Percentiles rank a stretch among this genome's conserved stretches.
These are phyloP conservation scores for Valencia hispanica DNA, from an alignment of 2,797 vertebrate genomes.

Conservation along the genomic window DNA sequence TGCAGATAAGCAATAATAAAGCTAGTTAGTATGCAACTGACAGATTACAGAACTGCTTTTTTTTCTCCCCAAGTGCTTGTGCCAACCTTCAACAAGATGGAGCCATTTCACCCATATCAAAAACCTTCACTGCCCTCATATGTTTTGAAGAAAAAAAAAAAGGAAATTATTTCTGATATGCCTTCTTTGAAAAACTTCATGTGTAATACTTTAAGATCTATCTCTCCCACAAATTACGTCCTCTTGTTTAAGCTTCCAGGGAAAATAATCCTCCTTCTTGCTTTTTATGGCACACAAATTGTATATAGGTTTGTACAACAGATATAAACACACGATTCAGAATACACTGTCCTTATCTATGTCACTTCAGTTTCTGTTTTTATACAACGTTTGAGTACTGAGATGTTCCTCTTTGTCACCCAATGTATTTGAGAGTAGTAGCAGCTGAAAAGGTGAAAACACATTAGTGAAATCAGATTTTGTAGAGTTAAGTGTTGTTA, in stretches of 20 bases:
- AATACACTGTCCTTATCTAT: conserved; percentile 33
- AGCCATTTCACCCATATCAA: not conserved
- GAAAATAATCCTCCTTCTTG: conserved; percentile 66
- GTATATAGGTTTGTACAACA: conserved; percentile 59
- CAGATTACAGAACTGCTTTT: not conserved
- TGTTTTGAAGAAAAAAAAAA: conserved; percentile 9
- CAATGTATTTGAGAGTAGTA: conserved; percentile 63
- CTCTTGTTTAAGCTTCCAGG: conserved; percentile 67
- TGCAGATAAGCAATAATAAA: not conserved
- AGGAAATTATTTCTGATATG: conserved; percentile 41
- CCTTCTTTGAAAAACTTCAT: conserved; percentile 29
- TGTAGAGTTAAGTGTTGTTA: conserved; percentile 56
- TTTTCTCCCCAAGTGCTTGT: not conserved
- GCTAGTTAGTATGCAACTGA: not conserved
- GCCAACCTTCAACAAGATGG: not conserved
- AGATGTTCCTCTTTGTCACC: conserved; percentile 52
- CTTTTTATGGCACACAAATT: conserved; percentile 79
- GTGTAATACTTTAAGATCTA: conserved; percentile 48
- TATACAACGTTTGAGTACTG: conserved; percentile 43
- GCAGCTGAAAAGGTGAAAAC: conserved; percentile 63
- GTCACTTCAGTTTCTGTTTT: conserved; percentile 50
- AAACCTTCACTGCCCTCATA: not conserved
- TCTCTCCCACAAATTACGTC: conserved; percentile 66
- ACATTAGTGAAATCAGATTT: conserved; percentile 48
- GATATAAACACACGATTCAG: conserved; percentile 64